These are phyloP conservation scores for Bradypodion pumilum DNA, from an alignment of 2,797 vertebrate species.

Conservation along the genomic window DNA sequence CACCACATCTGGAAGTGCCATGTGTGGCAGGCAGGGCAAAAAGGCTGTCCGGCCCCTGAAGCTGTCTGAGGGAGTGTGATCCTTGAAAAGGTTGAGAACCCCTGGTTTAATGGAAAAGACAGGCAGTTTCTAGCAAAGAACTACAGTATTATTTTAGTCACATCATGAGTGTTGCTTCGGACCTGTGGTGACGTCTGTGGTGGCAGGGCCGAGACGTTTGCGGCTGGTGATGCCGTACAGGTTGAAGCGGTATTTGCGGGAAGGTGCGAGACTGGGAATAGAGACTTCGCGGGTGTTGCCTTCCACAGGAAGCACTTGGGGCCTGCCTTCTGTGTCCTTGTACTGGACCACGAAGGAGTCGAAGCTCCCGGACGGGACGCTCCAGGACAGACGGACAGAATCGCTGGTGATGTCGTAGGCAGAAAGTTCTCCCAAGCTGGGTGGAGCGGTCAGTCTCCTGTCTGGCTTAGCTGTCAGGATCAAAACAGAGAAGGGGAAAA, in stretches of 20 bases:
- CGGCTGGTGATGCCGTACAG: conserved; percentile 61
- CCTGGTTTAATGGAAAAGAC: too few species aligned
- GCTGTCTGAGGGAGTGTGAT: too few species aligned
- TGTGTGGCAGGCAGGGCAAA: too few species aligned
- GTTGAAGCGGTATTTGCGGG: conserved; percentile 62
- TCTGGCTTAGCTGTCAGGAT: background rate
- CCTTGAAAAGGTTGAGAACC: too few species aligned
- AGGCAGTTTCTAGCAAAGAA: background rate
- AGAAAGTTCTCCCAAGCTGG: background rate
- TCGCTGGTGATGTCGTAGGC: background rate
- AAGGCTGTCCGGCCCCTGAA: too few species aligned
- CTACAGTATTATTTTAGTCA: too few species aligned
- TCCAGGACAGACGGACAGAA: conserved; percentile 61
- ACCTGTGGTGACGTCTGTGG: conserved; percentile 55
- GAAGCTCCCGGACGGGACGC: conserved; percentile 37
- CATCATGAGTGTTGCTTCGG: conserved; percentile 4
- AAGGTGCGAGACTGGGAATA: background rate
- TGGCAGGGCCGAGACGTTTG: conserved; percentile 59
- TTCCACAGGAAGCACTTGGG: conserved; percentile 52
- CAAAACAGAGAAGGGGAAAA: background rate
- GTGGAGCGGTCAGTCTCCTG: background rate
- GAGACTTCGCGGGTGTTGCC: conserved; percentile 37
- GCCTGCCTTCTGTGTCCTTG: conserved; percentile 43
- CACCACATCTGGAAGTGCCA: too few species aligned
- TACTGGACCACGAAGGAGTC: conserved; percentile 56